A percentile compares a stretch with the other conserved stretches of the same genome.
Evolutionary conservation across 2,888 invertebrate genomes (phyloP).

Genomic region (Eulithis testata): DNA sequence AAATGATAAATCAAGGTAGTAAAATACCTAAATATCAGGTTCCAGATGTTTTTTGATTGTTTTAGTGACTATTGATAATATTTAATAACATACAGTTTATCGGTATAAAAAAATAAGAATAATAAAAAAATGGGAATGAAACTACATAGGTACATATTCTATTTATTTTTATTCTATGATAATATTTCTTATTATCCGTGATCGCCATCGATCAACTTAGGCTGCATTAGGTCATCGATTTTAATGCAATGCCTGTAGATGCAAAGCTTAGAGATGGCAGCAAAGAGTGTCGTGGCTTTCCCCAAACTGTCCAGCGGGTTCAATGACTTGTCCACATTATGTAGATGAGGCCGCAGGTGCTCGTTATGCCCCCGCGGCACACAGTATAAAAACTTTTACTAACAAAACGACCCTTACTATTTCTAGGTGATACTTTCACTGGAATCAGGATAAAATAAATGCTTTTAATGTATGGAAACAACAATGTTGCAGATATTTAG

Average conservation of each 20-base stretch:
- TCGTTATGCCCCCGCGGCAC: slow-evolving; percentile 73
- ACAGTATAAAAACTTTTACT: slow-evolving; percentile 76
- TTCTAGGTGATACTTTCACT: slow-evolving; percentile 62
- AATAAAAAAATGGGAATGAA: too few relatives aligned
- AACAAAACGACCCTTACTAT: slow-evolving; percentile 76
- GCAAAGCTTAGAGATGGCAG: slow-evolving; percentile 1
- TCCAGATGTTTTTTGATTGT: too few relatives aligned
- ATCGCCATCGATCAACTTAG: not conserved
- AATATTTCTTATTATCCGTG: too few relatives aligned
- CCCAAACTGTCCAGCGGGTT: slow-evolving; percentile 70
- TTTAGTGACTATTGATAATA: not conserved
- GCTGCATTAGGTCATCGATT: not conserved
- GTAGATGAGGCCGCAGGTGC: slow-evolving; percentile 81
- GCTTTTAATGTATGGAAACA: not conserved
- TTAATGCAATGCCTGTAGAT: not conserved
- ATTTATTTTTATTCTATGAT: too few relatives aligned
- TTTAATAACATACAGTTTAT: too few relatives aligned
- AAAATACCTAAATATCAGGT: not conserved
- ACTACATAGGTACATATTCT: too few relatives aligned
- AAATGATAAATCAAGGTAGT: slow-evolving; percentile 5
- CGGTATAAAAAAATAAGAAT: too few relatives aligned
- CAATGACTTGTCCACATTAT: slow-evolving; percentile 81
- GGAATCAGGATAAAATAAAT: slow-evolving; percentile 23
- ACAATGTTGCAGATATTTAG: not conserved
- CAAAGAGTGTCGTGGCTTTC: slow-evolving; percentile 10